Evolutionary conservation across 2,888 invertebrate genomes (phyloP), one percentile per base, ranked within the genome.

Genomic region (Sinhomidia bicolor): DNA sequence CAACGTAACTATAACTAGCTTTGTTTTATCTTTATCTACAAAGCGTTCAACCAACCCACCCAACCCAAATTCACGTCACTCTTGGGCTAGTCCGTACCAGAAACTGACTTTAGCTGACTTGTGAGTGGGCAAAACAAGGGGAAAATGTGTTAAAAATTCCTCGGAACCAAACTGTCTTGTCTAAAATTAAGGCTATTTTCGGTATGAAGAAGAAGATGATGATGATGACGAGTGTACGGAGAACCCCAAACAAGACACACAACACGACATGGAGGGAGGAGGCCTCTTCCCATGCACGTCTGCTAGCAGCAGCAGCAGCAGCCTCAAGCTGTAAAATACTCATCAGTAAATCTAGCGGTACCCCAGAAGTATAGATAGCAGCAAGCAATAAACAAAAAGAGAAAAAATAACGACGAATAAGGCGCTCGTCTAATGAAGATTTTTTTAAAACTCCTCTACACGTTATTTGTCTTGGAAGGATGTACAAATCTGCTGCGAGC

Each of bases 161-260:
- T 78, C 26, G 26, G 78, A 54, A 51, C 51, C 78, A 78, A 85
- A 85, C 47, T 60, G 85, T 85, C 85, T 68, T 60, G 54, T 84
- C 74, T 84, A 74, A 84, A 71, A 68, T 84, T 84, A 84, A 84
- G 84, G 71, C 71, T 71, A 10, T 44, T 44, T 71, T 71, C 44
- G 71, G 71, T 44, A 71, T 71, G 68, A 26, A 57, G 2, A 4
- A 62, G 29, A 29, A 2, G 62, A 62, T 9, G 62, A 32, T 65
- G 36, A 65, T 36, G 14, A 65, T n/a, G 32, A 71, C 44, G 44
- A 20, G 17, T 32, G 32, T 65, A 6, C 10, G 71, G 71, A 44
- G 71, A 71, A 71, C 44, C 71, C 71, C 29, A 65, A 65, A 36
- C 60, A 32, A 9, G 32, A 17, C 10, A n/a, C n/a, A n/a, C n/a